Evolutionary conservation across 2,797 vertebrate species (phyloP).

Genomic region (Heteromormyrus szaboi): DNA sequence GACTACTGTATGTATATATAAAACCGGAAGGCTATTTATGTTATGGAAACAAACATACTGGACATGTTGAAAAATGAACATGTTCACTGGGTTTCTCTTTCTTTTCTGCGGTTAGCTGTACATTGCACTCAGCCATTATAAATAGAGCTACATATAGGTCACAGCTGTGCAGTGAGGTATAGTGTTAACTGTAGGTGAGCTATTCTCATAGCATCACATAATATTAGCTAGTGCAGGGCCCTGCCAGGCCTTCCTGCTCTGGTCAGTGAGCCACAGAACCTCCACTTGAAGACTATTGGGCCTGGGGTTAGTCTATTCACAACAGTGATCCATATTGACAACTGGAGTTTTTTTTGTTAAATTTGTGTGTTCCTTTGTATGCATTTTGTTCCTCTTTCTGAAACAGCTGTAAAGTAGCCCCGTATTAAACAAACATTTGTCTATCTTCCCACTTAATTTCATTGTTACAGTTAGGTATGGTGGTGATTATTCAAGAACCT

Average conservation of each 20-base stretch:
- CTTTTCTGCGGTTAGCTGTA: neutral
- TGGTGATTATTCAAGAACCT: neutral
- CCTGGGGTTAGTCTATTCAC: neutral
- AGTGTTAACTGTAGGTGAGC: slow-evolving; percentile 4
- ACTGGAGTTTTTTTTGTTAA: neutral
- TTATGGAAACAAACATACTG: neutral
- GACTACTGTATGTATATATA: neutral
- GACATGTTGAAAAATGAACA: neutral
- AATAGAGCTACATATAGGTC: neutral
- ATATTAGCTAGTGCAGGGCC: neutral
- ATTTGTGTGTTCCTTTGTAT: neutral
- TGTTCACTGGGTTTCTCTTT: neutral
- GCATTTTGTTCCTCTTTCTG: neutral
- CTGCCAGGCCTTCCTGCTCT: neutral
- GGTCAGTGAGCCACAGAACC: neutral
- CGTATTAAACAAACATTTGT: neutral
- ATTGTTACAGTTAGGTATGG: neutral
- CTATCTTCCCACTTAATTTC: neutral
- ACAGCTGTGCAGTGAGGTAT: neutral
- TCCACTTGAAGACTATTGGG: neutral
- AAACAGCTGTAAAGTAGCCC: neutral
- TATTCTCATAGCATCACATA: neutral
- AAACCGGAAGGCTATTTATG: neutral
- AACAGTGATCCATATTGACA: neutral
- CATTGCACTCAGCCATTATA: neutral